Percentiles rank a stretch among this genome's conserved stretches.
Conservation (phyloP, 2,888 invertebrate species). For the Yponomeuta plumbellus region DNA sequence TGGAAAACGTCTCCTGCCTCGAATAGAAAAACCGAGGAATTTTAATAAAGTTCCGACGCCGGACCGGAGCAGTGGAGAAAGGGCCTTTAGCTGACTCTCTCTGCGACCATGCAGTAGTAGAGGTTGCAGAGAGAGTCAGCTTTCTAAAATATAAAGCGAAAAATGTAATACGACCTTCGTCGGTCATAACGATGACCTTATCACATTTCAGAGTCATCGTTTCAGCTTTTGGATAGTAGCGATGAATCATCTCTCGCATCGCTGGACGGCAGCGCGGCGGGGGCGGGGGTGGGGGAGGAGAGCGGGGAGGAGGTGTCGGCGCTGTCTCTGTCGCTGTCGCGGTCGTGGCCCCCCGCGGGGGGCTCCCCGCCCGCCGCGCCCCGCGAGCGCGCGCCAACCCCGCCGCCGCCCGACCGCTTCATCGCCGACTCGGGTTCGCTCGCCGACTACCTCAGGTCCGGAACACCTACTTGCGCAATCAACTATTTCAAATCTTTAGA, state of each 20-base stretch:
- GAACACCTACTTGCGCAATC: no score
- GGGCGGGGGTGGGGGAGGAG: conserved; percentile 56
- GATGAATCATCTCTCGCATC: conserved; percentile 53
- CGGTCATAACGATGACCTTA: no score
- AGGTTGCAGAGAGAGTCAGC: no score
- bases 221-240: conserved; percentile 20
- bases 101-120: no score
- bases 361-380: conserved; percentile 19
- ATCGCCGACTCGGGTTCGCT: conserved; percentile 38
- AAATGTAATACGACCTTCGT: no score
- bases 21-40: no score
- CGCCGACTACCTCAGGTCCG: conserved; percentile 32
- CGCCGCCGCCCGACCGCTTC: conserved; percentile 30
- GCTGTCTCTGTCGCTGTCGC: conserved; percentile 9
- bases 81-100: no score
- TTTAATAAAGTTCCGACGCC: no score
- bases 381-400: conserved; percentile 26
- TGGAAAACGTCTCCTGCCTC: no score
- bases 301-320: neutral
- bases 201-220: conserved; percentile 14
- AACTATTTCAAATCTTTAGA: neutral
- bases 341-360: conserved; percentile 10
- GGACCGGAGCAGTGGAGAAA: no score
- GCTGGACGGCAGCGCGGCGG: conserved; percentile 84
- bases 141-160: no score